These are phyloP conservation scores for Blera fallax DNA, from an alignment of 2,888 invertebrate species.

Conservation along the genomic window DNA sequence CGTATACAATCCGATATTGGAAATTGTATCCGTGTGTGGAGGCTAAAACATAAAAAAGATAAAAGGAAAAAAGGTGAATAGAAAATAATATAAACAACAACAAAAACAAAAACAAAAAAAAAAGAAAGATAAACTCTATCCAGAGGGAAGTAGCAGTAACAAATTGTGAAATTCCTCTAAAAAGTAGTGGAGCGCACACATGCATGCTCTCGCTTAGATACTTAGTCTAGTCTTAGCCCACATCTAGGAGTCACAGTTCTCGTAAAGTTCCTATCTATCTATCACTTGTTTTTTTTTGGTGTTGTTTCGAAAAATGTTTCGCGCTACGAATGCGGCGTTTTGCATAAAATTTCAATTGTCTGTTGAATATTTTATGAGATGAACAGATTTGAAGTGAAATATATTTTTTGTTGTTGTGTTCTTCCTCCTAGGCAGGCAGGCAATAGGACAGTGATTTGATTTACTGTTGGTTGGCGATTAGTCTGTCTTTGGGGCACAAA, in stretches of 20 bases:
- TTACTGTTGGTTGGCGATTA: background rate
- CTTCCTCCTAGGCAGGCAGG: background rate
- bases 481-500: no score
- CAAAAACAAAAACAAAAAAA: background rate
- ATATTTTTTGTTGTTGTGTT: background rate
- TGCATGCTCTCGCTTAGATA: no score
- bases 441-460: background rate
- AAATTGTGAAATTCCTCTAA: background rate
- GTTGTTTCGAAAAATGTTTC: background rate
- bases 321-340: background rate
- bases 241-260: background rate
- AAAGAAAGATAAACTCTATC: background rate
- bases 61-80: slow-evolving; percentile 73
- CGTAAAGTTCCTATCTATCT: background rate
- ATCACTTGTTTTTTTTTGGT: background rate
- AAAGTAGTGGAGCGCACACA: background rate
- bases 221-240: background rate
- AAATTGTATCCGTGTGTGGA: slow-evolving; percentile 72
- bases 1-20: slow-evolving; percentile 71
- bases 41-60: slow-evolving; percentile 72
- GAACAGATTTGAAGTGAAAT: background rate
- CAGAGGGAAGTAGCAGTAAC: background rate
- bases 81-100: slow-evolving; percentile 14
- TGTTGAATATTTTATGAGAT: slow-evolving; percentile 13
- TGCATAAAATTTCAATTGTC: slow-evolving; percentile 18